Base-by-base conservation (phyloP, 2,888 invertebrate species). In the Lottia scabra region DNA sequence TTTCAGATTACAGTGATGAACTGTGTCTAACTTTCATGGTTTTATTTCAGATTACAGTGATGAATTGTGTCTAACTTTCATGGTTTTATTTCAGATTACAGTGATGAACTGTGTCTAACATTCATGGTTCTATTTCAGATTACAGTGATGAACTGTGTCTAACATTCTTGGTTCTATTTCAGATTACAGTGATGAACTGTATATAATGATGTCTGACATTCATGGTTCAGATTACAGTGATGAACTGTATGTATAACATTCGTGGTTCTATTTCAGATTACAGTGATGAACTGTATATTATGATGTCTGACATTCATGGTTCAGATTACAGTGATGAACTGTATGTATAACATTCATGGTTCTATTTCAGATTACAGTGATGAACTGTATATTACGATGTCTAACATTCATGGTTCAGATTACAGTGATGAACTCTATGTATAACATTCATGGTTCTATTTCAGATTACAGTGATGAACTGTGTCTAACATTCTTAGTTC, bases 41-140 rank as follows among this genome's bases (percentile, higher is more conserved):
- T n/a, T n/a, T n/a, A n/a, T n/a, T n/a, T n/a, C n/a, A n/a, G n/a
- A 97, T 91, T 98, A 94, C 90, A 95, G 93, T 87, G 93, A 94
- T 78, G 91, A 91, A 6, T 95, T 95, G 88, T n/a, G n/a, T n/a
- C n/a, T n/a, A n/a, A n/a, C n/a, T n/a, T n/a, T n/a, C n/a, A n/a
- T n/a, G n/a, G n/a, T n/a, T n/a, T n/a, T n/a, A n/a, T n/a, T n/a
- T n/a, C n/a, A n/a, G n/a, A 97, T 91, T 98, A 94, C 90, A 95
- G 93, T 87, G 93, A 94, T 78, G 91, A 91, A 6, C 95, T 95
- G 88, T n/a, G n/a, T n/a, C n/a, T n/a, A n/a, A n/a, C n/a, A n/a
- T n/a, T n/a, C n/a, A n/a, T n/a, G n/a, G n/a, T n/a, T n/a, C n/a
- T n/a, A n/a, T n/a, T n/a, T n/a, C n/a, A n/a, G n/a, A 97, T 91